Evolutionary conservation across 2,113 vertebrate genomes (phyloP), one percentile per base, ranked within the genome.

Genomic region (Australoheros scitulus): DNA sequence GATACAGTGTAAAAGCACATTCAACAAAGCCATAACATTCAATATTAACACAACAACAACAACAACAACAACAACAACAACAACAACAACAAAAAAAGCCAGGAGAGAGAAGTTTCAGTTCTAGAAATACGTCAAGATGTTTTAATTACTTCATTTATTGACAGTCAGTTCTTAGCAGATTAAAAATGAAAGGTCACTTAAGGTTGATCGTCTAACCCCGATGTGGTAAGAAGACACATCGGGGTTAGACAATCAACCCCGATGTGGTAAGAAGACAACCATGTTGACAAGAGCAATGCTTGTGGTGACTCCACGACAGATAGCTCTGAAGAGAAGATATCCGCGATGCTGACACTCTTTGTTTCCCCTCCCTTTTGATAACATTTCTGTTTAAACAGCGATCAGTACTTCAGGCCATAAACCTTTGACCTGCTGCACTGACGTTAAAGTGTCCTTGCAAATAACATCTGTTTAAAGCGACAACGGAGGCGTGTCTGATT

Each of bases 381-480:
- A 26, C 8, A 4, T 32, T 4, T 89, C n/a, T 63, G 36, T 29
- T 63, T 61, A 76, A 77, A 36, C 50, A 38, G 75, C 8, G 9
- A 59, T 43, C 20, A 14, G 55, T 0, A 1, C 11, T 38, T 20
- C 3, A 11, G 65, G 6, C 61, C 6, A 1, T 50, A 72, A 72
- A 52, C 47, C 43, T 72, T 26, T 72, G 26, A 65, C 26, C 3
- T 76, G 77, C 32, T 70, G 77, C 11, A 22, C 20, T 52, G 83
- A 79, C 38, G 22, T 55, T 59, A 13, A 52, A 76, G 22, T 74
- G 80, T 87, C 80, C 77, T 55, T 50, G 61, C 76, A 79, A 79
- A 87, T 22, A 80, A 47, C 61, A 81, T 87, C 20, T 38, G 78
- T 60, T 77, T 34, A 70, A 84, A 82, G 20, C 24, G 77, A 87